These are phyloP conservation scores for Bergia sp. DNA, from an alignment of 92 coral and sea anemone genomes.

Conservation along the genomic window DNA sequence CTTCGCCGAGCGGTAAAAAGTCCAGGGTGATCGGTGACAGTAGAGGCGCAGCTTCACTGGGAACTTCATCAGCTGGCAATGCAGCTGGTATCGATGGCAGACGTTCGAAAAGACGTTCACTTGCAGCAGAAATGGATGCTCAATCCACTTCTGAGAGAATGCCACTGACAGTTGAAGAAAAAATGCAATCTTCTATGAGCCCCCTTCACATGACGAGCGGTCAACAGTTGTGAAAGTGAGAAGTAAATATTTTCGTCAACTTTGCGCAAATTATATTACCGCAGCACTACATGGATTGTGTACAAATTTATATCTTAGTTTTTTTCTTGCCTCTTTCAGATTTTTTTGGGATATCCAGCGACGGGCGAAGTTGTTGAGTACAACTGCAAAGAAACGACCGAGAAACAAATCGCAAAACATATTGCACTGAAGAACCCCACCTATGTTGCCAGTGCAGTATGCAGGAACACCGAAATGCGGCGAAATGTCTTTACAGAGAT, in stretches of 20 bases:
- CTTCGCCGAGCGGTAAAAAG: conserved; percentile 23
- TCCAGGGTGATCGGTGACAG: conserved; percentile 10
- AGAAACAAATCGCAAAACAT: conserved; percentile 5
- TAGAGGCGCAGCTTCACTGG: background rate
- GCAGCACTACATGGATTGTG: conserved; percentile 9
- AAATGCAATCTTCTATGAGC: background rate
- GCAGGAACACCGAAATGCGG: conserved; percentile 8
- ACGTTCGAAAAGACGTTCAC: conserved; percentile 4
- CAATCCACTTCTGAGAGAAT: conserved; percentile 3
- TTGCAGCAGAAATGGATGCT: conserved; percentile 10
- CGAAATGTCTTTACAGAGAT: conserved; percentile 3
- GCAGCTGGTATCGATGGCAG: conserved; percentile 20
- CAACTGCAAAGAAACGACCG: conserved; percentile 5
- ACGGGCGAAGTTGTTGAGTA: conserved; percentile 17
- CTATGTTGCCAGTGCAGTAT: conserved; percentile 33
- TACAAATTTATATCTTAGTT: conserved; percentile 10
- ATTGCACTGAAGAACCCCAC: conserved; percentile 1
- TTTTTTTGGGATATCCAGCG: conserved; percentile 2
- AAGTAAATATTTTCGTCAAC: conserved; percentile 4
- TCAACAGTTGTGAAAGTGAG: conserved; percentile 18
- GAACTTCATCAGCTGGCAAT: conserved; percentile 15
- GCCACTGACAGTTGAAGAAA: conserved; percentile 1
- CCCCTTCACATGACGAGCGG: conserved; percentile 3
- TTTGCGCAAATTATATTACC: conserved; percentile 19
- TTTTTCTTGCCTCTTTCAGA: conserved; percentile 7